Evolutionary conservation across 92 coral and sea anemone species (phyloP), one percentile per base, ranked within the genome.

Genomic region (Epizoanthus scotinus): DNA sequence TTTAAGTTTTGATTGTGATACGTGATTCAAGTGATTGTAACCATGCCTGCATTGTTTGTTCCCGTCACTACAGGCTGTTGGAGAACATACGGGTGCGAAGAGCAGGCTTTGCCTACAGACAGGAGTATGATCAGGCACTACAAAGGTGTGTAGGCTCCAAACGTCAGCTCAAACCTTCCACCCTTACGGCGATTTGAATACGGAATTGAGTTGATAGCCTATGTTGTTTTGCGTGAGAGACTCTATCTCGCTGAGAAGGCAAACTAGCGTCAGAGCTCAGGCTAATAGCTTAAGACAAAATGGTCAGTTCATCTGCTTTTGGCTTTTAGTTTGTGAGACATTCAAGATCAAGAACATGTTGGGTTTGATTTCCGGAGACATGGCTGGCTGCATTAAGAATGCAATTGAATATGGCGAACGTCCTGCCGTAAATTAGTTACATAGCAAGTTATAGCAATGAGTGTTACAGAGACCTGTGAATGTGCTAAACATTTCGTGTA

Each of bases 101-200:
- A 62, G 99, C 99, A 31, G 99, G 99, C 9, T 95, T 89, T 82
- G 93, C 96, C 53, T 95, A 82, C 86, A 89, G 99, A 83, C 99
- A 95, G 70, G 96, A 95, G 49, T 95, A 93, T 75, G 87, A 93
- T 55, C 78, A 89, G 40, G 99, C 99, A 1, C 89, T 95, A 21
- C 91, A 95, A 85, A 82, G 99, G 99, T 95, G 70, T n/a, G 85
- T 78, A 38, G n/a, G 24, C 6, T 25, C 20, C n/a, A n/a, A n/a
- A n/a, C n/a, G n/a, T n/a, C n/a, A n/a, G n/a, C n/a, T n/a, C n/a
- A n/a, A n/a, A n/a, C 40, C 6, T 3, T 3, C 40, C 40, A 34
- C 40, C 40, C 40, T 34, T 0, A 34, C 6, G 40, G 40, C 40
- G 40, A 34, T 31, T 31, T 1, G 4, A 61, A 21, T 61, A 21